phyloP scores from a whole-genome alignment of 1,140 invertebrate species.

The Drosophila nigrodunni region DNA sequence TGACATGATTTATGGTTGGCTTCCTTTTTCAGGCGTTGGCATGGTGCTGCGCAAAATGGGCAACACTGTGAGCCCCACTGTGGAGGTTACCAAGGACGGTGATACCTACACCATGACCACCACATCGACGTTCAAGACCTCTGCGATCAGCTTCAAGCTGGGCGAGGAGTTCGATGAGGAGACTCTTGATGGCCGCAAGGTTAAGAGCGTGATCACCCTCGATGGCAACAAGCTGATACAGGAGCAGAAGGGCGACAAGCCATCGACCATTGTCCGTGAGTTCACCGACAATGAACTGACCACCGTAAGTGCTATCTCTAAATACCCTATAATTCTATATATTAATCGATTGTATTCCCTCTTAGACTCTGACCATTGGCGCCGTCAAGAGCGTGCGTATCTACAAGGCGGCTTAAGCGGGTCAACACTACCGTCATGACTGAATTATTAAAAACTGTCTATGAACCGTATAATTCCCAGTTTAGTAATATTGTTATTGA shows the following conservation, averaged over 20 bases:
- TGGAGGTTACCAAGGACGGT: constrained; percentile 89
- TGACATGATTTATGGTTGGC: constrained; percentile 9
- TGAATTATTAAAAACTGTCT: constrained; percentile 62
- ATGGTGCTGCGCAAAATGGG: constrained; percentile 91
- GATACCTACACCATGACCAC: constrained; percentile 90
- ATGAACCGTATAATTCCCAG: constrained; percentile 58
- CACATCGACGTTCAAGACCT: constrained; percentile 93
- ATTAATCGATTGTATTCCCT: constrained; percentile 63
- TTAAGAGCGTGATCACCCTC: constrained; percentile 89
- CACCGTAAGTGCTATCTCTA: constrained; percentile 84
- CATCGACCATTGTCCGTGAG: constrained; percentile 88
- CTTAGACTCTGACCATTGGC: constrained; percentile 89
- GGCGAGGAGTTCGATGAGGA: constrained; percentile 94
- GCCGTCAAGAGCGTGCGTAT: constrained; percentile 89
- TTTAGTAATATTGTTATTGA: constrained; percentile 71
- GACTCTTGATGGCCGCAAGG: constrained; percentile 93
- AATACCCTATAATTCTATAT: not conserved
- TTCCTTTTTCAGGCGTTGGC: constrained; percentile 89
- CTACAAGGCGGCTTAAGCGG: constrained; percentile 87
- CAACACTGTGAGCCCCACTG: constrained; percentile 89
- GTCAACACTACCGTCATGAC: constrained; percentile 40
- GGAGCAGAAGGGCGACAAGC: constrained; percentile 89
- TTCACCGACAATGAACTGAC: constrained; percentile 90
- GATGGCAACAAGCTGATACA: constrained; percentile 90
- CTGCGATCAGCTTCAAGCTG: constrained; percentile 91